Evolutionary conservation across 1,140 invertebrate genomes (phyloP), one percentile per base, ranked within the genome.

Genomic region (Heliconius melpomene): DNA sequence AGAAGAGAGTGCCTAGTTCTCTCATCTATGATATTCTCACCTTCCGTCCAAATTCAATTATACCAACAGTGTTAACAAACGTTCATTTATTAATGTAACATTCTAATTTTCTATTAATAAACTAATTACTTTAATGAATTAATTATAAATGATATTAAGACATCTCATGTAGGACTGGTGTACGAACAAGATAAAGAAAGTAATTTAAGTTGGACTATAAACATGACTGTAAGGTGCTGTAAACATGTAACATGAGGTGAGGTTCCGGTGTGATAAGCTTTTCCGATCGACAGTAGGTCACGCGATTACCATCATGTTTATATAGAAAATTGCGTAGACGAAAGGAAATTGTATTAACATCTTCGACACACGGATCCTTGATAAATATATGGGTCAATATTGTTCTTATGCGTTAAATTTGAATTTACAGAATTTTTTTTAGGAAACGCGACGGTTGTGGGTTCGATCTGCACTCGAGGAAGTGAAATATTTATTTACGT

Each of bases 281-380:
- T 84, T 81, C 83, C 85, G 81, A 87, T 89, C 83, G 86, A 85
- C 85, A 85, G 77, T 57, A 81, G 76, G 84, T 87, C 87, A 89
- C 86, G 88, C 86, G 83, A 89, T 60, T 71, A 74, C 32, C 75
- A 79, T 77, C 75, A 73, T 60, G 77, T 76, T 72, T 36, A 36
- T 36, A 77, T 20, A 74, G 26, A 74, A 46, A 72, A 79, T 74
- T 38, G 23, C 72, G 71, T 54, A 75, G 66, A 40, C 50, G 71
- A 52, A 74, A 74, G 50, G 36, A 38, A 77, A 20, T 50, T 71
- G 29, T 70, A 38, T 76, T 57, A n/a, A 76, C 23, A 76, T 72
- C 32, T 32, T 72, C 20, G 60, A 7, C 60, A 66, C 60, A 26
- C 60, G n/a, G n/a, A 60, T 23, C 7, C 57, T 3, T 13, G 3